Base-by-base conservation (phyloP, 2,888 invertebrate species). In the Tiliacea aurago region DNA sequence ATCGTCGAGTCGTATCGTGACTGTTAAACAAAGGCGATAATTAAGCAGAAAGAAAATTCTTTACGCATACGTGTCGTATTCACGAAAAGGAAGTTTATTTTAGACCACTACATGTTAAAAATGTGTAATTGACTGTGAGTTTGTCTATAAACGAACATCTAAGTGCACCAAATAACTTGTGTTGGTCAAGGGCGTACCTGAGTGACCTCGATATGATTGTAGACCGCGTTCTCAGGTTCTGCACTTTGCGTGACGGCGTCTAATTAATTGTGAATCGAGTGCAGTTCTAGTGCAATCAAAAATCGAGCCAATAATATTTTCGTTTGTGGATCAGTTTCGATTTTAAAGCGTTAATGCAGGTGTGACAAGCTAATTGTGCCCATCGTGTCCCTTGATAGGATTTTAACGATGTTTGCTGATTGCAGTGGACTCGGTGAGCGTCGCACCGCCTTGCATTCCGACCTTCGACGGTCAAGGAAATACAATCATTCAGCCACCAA, bases 381-480 rank as follows among this genome's bases (percentile, higher is more conserved):
- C 81, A 81, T 87, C 81, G 80, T 84, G 87, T 86, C 85, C 87
- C 85, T 87, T 88, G 86, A 89, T 88, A 88, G 85, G 87, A 83
- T 79, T 90, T 90, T 87, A 90, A 90, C 87, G 88, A 90, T 90
- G 80, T 88, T 89, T 87, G 84, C 86, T 86, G 85, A 88, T 88
- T 90, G 88, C 86, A 87, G 83, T 85, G 84, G 80, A 81, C 86
- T 81, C 82, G 89, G 93, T 93, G 94, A 94, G 94, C 93, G 94
- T 92, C 90, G 90, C 87, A 89, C 88, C 86, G 89, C 91, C 89
- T 90, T 88, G 92, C 92, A 92, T 92, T 91, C 90, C 90, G 94
- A 95, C 95, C 94, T 95, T 94, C 94, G 88, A 90, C 87, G 93
- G 93, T 93, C 94, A 94, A 94, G 95, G 95, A 95, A 95, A 94